These are phyloP conservation scores for Eremophila alpestris DNA, from an alignment of 2,797 vertebrate species.

Conservation along the genomic window DNA sequence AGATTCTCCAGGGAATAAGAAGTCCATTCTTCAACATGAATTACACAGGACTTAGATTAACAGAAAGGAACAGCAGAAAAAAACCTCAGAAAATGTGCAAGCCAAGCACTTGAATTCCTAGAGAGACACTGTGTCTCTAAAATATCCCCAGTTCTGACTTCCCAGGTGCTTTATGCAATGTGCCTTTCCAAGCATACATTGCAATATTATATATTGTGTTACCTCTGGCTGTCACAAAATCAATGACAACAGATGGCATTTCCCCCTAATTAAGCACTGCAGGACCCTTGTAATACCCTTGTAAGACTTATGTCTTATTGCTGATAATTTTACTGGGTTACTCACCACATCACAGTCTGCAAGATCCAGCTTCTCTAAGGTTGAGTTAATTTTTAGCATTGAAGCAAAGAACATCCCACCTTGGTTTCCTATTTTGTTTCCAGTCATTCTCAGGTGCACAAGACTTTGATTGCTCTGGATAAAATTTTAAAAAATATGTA, in stretches of 20 bases:
- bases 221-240: not conserved
- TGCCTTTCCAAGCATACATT: not conserved
- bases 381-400: constrained; percentile 84
- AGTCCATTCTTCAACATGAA: not conserved
- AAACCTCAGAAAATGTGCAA: not conserved
- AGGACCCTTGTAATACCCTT: not conserved
- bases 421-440: constrained; percentile 86
- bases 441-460: constrained; percentile 83
- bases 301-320: not conserved
- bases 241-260: not conserved
- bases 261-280: not conserved
- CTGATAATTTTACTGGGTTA: constrained; percentile 3
- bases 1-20: not conserved
- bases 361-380: constrained; percentile 85
- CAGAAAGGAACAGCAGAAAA: not conserved
- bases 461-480: constrained; percentile 81
- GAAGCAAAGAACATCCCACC: constrained; percentile 85
- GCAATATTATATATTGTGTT: not conserved
- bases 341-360: constrained; percentile 89
- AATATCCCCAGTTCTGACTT: not conserved
- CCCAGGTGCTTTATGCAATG: not conserved
- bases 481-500: not conserved
- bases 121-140: not conserved
- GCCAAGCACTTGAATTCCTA: not conserved
- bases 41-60: not conserved